Conservation (phyloP, 2,888 invertebrate genomes). For the Tetropium fuscum region DNA sequence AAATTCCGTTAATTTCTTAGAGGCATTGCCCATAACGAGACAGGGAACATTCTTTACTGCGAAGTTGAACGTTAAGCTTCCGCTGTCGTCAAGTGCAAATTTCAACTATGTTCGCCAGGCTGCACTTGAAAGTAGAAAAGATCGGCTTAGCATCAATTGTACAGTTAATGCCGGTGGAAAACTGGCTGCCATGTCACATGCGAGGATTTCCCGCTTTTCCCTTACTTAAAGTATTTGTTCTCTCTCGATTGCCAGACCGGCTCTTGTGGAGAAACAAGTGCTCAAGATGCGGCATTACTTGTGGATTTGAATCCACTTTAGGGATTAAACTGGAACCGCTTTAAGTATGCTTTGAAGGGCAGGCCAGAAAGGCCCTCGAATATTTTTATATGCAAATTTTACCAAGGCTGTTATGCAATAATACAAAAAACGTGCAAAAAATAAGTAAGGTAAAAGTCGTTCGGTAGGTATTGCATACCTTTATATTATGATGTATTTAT, state of each 20-base stretch:
- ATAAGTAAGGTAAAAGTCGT: too few relatives aligned
- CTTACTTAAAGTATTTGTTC: conserved; percentile 46
- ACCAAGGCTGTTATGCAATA: background rate
- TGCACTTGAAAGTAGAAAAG: conserved; percentile 43
- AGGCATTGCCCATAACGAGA: conserved; percentile 10
- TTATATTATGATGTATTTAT: too few relatives aligned
- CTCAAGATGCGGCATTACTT: conserved; percentile 50
- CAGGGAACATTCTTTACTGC: conserved; percentile 17
- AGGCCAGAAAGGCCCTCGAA: conserved; percentile 8
- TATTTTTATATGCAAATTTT: conserved; percentile 22
- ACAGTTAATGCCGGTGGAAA: conserved; percentile 48
- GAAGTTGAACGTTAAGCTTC: conserved; percentile 15
- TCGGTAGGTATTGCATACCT: too few relatives aligned
- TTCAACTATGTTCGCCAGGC: conserved; percentile 35
- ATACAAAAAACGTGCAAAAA: background rate
- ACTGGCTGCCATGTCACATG: conserved; percentile 39
- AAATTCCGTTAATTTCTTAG: too few relatives aligned
- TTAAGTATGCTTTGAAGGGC: conserved; percentile 34
- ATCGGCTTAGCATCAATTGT: conserved; percentile 52
- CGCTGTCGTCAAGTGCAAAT: conserved; percentile 41
- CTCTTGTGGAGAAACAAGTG: conserved; percentile 44
- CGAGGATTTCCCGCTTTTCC: conserved; percentile 41
- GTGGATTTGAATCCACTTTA: conserved; percentile 64
- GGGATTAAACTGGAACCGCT: conserved; percentile 58
- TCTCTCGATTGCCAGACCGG: conserved; percentile 27